Evolutionary conservation across 2,888 invertebrate genomes (phyloP).

Genomic region (Leistus spinibarbis): DNA sequence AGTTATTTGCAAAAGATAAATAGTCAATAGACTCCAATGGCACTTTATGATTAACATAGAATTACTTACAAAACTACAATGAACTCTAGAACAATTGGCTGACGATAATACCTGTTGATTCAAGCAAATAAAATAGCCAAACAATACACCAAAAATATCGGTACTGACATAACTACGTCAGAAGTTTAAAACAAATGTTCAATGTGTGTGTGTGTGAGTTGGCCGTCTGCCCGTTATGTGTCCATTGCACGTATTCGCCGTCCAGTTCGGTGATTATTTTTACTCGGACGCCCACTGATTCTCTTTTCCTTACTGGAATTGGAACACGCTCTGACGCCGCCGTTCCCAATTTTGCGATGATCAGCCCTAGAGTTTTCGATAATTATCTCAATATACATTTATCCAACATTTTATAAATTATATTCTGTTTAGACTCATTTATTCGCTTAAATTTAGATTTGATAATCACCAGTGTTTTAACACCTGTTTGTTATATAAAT

Average conservation of each 20-base stretch:
- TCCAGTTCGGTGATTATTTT: conserved; percentile 29
- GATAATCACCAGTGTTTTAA: neutral
- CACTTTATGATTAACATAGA: too few relatives aligned
- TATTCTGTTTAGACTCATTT: neutral
- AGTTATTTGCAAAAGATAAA: neutral
- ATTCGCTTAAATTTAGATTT: neutral
- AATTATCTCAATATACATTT: neutral
- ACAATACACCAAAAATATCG: neutral
- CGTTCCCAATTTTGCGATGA: neutral
- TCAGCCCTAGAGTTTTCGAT: neutral
- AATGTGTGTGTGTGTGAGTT: neutral
- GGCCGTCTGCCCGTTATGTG: conserved; percentile 14
- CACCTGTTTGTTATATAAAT: neutral
- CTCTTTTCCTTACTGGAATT: conserved; percentile 29
- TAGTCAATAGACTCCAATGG: too few relatives aligned
- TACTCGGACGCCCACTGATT: conserved; percentile 35
- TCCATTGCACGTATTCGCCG: neutral
- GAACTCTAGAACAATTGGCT: too few relatives aligned
- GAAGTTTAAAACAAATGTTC: neutral
- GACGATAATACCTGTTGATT: conserved; percentile 19
- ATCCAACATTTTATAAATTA: neutral
- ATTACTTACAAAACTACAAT: too few relatives aligned
- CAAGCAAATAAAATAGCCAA: neutral
- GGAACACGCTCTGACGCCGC: conserved; percentile 2
- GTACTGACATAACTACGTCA: neutral